Evolutionary conservation across 2,888 invertebrate genomes (phyloP), one percentile per base, ranked within the genome.

Genomic region (Polia nebulosa): DNA sequence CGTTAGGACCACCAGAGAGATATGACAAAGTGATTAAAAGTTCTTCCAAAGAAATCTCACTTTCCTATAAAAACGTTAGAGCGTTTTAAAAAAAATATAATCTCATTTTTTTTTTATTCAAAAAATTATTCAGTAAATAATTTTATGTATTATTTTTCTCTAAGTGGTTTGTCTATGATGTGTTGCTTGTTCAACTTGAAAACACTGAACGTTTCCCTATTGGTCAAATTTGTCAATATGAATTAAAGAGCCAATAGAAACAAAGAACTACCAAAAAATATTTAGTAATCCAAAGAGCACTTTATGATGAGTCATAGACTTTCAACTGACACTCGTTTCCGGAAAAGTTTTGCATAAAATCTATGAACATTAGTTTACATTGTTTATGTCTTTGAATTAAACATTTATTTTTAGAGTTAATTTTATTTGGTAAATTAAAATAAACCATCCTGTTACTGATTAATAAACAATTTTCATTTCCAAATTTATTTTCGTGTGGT

Each of bases 261-360:
- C 22, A 22, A 13, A 63, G 73, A 15, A 72, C 17, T 63, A 3
- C 44, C 17, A 41, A 47, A n/a, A 56, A 36, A 55, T 74, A 78
- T 81, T 78, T 83, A n/a, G 88, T 87, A 88, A 90, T 81, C 66
- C 87, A 92, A 89, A 92, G 76, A 89, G 81, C 80, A 91, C 81
- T 86, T 86, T 86, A 70, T 82, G 92, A 91, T 95, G 95, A 95
- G 94, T 95, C 95, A 95, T 94, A 94, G 92, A 93, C 91, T 92
- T 90, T 90, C 85, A 90, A 87, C 79, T 93, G 95, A 95, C 95
- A 95, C 95, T 94, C 94, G 93, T 94, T 95, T 95, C 95, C 95
- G 95, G 95, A 90, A 91, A 92, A 92, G 89, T 92, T 89, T 89
- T 89, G 77, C 82, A 85, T 87, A 83, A 85, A 90, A 90, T 93